A percentile compares a stretch with the other conserved stretches of the same genome.
Evolutionary conservation across 1,140 invertebrate species (phyloP).

Genomic region (Ips typographus): DNA sequence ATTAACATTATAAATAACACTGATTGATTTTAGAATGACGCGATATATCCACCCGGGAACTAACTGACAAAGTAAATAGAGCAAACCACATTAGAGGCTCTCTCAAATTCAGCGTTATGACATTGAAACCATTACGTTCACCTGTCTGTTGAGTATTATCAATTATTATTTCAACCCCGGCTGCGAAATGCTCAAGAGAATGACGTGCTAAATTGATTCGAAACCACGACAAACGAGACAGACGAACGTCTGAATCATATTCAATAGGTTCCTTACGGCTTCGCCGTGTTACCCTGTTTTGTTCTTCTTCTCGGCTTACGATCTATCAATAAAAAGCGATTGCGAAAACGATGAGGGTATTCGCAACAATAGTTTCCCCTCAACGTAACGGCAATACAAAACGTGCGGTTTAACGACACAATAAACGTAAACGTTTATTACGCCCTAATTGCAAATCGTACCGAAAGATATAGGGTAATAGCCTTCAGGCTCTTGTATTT

Average conservation of each 20-base stretch:
- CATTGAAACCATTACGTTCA: slow-evolving; percentile 3
- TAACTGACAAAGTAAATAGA: slow-evolving; percentile 8
- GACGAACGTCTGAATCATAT: too few species aligned
- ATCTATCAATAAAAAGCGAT: too few species aligned
- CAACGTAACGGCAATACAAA: slow-evolving; percentile 3
- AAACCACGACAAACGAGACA: too few species aligned
- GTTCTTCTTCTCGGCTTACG: too few species aligned
- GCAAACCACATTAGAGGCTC: slow-evolving; percentile 1
- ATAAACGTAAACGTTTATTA: slow-evolving; percentile 13
- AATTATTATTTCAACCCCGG: slow-evolving; percentile 12
- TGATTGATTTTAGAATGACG: too few species aligned
- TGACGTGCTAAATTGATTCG: slow-evolving; percentile 7
- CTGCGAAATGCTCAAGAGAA: neutral
- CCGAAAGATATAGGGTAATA: slow-evolving; percentile 4
- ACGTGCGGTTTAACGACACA: slow-evolving; percentile 9
- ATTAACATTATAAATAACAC: too few species aligned
- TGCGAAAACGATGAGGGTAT: too few species aligned
- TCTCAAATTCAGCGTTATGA: slow-evolving; percentile 6
- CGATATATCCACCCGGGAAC: too few species aligned
- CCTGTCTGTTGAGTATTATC: slow-evolving; percentile 6
- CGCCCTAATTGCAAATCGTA: slow-evolving; percentile 11
- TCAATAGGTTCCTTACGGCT: too few species aligned
- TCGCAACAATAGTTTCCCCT: neutral
- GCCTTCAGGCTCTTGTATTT: neutral
- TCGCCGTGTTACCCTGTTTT: too few species aligned